Evolutionary conservation across 2,888 invertebrate genomes (phyloP).

Genomic region (Drosophila gaucha): DNA sequence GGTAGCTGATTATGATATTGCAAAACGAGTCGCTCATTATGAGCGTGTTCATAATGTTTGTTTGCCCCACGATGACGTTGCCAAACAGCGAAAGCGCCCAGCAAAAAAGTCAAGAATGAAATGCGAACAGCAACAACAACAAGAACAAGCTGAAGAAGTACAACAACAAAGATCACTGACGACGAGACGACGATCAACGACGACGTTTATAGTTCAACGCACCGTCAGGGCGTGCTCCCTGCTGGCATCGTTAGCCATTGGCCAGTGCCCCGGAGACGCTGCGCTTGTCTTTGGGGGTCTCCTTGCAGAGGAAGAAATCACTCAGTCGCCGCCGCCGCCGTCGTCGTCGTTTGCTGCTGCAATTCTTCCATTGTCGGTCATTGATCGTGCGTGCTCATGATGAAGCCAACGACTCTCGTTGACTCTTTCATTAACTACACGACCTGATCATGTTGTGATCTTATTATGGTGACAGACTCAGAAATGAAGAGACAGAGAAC

Average conservation of each 20-base stretch:
- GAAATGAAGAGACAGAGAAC: conserved; percentile 2
- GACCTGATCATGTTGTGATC: conserved; percentile 50
- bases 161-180: conserved; percentile 43
- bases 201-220: conserved; percentile 83
- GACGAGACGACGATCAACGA: conserved; percentile 40
- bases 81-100: conserved; percentile 54
- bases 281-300: conserved; percentile 26
- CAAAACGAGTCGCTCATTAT: conserved; percentile 67
- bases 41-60: conserved; percentile 59
- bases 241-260: conserved; percentile 65
- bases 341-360: conserved; percentile 36
- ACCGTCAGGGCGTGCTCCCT: conserved; percentile 57
- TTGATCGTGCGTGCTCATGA: conserved; percentile 75
- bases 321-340: conserved; percentile 58
- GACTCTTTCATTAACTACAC: conserved; percentile 70
- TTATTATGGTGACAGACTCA: conserved; percentile 48
- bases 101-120: conserved; percentile 17
- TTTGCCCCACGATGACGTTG: conserved; percentile 71
- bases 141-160: conserved; percentile 45
- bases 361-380: conserved; percentile 61
- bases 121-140: conserved; percentile 20
- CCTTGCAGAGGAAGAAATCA: conserved; percentile 68
- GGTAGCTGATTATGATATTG: conserved; percentile 77
- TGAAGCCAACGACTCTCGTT: conserved; percentile 73
- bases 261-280: conserved; percentile 54